These are phyloP conservation scores for Zaprionus nigranus DNA, from an alignment of 1,140 invertebrate species.

Conservation along the genomic window DNA sequence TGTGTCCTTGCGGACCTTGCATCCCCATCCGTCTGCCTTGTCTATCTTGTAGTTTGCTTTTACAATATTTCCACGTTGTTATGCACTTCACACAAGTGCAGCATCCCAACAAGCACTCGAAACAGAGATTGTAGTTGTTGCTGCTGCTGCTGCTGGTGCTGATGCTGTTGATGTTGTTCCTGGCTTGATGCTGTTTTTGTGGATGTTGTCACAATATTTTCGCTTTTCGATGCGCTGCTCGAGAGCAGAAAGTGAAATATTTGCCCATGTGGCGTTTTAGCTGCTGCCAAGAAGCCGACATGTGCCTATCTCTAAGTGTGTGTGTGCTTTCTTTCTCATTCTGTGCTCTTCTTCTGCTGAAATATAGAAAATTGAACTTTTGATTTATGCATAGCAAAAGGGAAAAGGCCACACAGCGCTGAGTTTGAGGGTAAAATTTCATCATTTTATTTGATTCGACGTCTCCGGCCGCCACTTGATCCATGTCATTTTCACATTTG, in stretches of 20 bases:
- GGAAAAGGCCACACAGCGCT: constrained; percentile 44
- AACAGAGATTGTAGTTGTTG: constrained; percentile 55
- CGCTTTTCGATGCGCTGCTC: constrained; percentile 79
- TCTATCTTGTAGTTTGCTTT: constrained; percentile 68
- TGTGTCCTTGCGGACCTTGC: neutral
- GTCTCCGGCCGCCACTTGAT: constrained; percentile 38
- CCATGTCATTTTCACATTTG: constrained; percentile 73
- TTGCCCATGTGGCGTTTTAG: constrained; percentile 77
- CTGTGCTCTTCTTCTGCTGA: constrained; percentile 43
- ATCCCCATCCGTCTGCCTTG: constrained; percentile 8
- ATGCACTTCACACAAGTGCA: constrained; percentile 75
- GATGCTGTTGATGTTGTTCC: constrained; percentile 37
- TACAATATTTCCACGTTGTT: constrained; percentile 78
- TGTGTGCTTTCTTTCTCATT: constrained; percentile 9
- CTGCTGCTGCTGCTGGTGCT: constrained; percentile 19
- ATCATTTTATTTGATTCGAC: constrained; percentile 67
- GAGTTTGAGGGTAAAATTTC: constrained; percentile 43
- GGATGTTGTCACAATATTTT: constrained; percentile 81
- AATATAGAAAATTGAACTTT: constrained; percentile 69
- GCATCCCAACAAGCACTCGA: constrained; percentile 57
- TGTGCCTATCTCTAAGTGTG: constrained; percentile 14
- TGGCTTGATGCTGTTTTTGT: constrained; percentile 46
- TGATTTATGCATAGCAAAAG: constrained; percentile 68
- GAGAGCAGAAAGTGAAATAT: constrained; percentile 81
- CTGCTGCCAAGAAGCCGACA: constrained; percentile 56